Conservation (phyloP, 2,888 invertebrate genomes). For the Protonemura montana region DNA sequence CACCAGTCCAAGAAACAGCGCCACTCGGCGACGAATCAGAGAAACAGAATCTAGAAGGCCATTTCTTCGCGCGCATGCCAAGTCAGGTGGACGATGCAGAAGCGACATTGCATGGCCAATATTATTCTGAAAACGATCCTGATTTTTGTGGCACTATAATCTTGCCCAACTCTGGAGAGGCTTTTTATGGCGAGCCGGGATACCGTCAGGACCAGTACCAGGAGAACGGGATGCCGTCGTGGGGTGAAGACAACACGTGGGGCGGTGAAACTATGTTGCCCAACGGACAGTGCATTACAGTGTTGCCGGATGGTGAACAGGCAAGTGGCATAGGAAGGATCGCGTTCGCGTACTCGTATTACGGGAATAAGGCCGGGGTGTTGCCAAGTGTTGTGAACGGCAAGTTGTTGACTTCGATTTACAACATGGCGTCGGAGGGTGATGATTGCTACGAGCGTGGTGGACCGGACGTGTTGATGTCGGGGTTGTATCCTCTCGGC, state of each 20-base stretch:
- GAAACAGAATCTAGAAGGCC: not conserved
- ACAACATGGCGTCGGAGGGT: not conserved
- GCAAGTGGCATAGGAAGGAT: not conserved
- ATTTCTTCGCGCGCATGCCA: constrained; percentile 35
- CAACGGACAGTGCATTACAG: constrained; percentile 21
- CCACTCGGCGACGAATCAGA: not conserved
- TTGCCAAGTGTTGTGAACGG: not conserved
- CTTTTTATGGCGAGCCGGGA: constrained; percentile 42
- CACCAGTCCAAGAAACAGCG: not conserved
- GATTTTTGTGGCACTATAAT: constrained; percentile 46
- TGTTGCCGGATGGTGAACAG: not conserved
- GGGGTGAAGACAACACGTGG: constrained; percentile 28
- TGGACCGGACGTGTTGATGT: constrained; percentile 40
- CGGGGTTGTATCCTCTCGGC: constrained; percentile 42
- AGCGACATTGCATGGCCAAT: not conserved
- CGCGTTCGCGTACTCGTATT: constrained; percentile 26
- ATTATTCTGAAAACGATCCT: not conserved
- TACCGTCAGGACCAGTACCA: not conserved
- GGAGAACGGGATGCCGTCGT: constrained; percentile 14
- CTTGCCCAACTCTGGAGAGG: constrained; percentile 45
- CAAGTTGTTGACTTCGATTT: not conserved
- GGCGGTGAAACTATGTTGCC: constrained; percentile 15
- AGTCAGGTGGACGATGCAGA: constrained; percentile 35
- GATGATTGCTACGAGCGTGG: constrained; percentile 14
- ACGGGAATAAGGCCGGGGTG: constrained; percentile 24